Conservation (phyloP, 2,888 invertebrate species). For the Orgyia antiqua region DNA sequence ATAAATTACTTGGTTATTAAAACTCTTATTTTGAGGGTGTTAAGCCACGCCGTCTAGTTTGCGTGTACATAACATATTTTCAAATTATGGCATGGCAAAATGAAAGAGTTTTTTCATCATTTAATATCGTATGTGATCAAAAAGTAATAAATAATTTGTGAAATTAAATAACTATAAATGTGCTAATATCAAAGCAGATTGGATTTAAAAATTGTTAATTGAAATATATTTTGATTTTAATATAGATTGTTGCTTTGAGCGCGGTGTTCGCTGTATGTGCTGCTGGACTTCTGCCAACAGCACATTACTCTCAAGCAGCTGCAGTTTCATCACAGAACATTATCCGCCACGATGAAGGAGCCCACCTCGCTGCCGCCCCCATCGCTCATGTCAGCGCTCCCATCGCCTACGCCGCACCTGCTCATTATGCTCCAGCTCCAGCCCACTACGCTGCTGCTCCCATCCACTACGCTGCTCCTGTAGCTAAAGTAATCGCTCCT, state of each 20-base stretch:
- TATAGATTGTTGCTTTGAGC: conserved; percentile 54
- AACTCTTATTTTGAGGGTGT: too few relatives aligned
- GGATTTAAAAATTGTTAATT: too few relatives aligned
- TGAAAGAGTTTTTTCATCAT: too few relatives aligned
- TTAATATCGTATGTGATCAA: too few relatives aligned
- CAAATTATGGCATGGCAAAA: too few relatives aligned
- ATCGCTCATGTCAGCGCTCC: conserved; percentile 6
- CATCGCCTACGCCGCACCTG: conserved; percentile 25
- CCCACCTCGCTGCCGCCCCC: conserved; percentile 17
- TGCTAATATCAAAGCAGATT: too few relatives aligned
- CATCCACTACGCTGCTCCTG: conserved; percentile 23
- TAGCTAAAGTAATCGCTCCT: conserved; percentile 30
- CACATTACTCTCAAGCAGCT: conserved; percentile 60
- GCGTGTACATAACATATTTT: too few relatives aligned
- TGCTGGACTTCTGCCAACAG: conserved; percentile 49
- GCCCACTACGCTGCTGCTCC: conserved; percentile 26
- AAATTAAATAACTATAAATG: too few relatives aligned
- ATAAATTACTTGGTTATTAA: too few relatives aligned
- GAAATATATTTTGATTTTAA: too few relatives aligned
- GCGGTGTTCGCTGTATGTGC: conserved; percentile 58
- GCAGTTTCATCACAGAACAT: conserved; percentile 60
- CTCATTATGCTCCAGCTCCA: conserved; percentile 35
- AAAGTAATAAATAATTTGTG: too few relatives aligned
- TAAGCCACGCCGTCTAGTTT: too few relatives aligned
- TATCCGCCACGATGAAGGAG: conserved; percentile 47